Evolutionary conservation across 2,888 invertebrate species (phyloP).

Genomic region (Pardosa pseudoannulata): DNA sequence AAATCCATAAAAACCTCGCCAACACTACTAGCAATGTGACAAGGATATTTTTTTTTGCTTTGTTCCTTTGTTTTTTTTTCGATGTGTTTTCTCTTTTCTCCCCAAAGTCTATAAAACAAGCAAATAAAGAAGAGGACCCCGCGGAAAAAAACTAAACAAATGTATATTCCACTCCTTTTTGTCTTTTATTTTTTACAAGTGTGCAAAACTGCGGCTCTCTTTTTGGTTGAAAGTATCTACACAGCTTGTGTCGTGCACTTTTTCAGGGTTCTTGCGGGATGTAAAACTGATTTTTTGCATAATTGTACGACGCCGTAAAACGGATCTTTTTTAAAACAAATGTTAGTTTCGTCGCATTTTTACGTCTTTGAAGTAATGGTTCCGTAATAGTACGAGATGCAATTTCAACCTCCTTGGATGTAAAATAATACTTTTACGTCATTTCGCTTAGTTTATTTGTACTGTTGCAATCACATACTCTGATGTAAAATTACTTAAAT

Average conservation of each 20-base stretch:
- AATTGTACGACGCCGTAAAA: conserved; percentile 41
- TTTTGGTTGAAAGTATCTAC: neutral
- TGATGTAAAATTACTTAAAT: no score
- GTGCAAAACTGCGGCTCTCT: neutral
- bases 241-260: neutral
- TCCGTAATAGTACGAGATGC: no score
- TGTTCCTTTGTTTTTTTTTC: conserved; percentile 37
- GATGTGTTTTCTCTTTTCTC: conserved; percentile 23
- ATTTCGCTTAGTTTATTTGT: no score
- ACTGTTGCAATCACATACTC: no score
- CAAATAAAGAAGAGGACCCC: conserved; percentile 43
- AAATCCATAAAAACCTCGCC: conserved; percentile 71
- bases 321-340: neutral
- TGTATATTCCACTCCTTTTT: neutral
- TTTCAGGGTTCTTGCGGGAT: conserved; percentile 42
- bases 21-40: conserved; percentile 56
- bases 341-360: no score
- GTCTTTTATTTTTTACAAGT: neutral
- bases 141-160: neutral
- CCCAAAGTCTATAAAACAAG: conserved; percentile 65
- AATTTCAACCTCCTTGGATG: no score
- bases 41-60: conserved; percentile 27
- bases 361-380: no score
- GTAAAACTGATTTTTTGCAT: conserved; percentile 68
- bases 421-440: no score